These are phyloP conservation scores for Danaus chrysippus DNA, from an alignment of 2,888 invertebrate genomes.

Conservation along the genomic window DNA sequence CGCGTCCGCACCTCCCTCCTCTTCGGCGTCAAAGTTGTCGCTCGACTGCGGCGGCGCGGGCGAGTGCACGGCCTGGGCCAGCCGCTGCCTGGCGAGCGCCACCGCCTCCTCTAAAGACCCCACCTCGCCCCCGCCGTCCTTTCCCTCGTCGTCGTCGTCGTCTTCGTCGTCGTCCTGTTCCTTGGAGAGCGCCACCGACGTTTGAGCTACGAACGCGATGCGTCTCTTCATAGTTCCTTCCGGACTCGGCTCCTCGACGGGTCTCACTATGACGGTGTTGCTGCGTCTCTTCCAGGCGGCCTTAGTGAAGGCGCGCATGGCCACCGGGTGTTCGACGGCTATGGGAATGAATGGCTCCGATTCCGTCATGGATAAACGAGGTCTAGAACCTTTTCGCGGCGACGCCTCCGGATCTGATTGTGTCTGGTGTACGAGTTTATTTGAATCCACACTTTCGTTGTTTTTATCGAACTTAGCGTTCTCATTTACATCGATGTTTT, in stretches of 20 bases:
- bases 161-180: slow-evolving; percentile 75
- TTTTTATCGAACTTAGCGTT: not conserved
- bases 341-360: slow-evolving; percentile 60
- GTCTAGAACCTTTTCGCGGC: not conserved
- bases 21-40: slow-evolving; percentile 64
- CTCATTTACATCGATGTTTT: not conserved
- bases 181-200: slow-evolving; percentile 73
- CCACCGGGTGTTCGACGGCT: slow-evolving; percentile 69
- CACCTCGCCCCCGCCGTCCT: slow-evolving; percentile 60
- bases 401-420: slow-evolving; percentile 1
- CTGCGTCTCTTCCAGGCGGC: slow-evolving; percentile 73
- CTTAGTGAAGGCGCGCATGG: slow-evolving; percentile 75
- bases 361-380: slow-evolving; percentile 24
- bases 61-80: slow-evolving; percentile 53
- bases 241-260: slow-evolving; percentile 68
- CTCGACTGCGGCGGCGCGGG: slow-evolving; percentile 61
- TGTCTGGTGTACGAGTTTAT: not conserved
- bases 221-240: slow-evolving; percentile 70
- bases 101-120: slow-evolving; percentile 77
- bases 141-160: slow-evolving; percentile 55
- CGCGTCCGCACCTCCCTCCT: slow-evolving; percentile 68
- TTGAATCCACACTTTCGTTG: not conserved
- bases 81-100: slow-evolving; percentile 72
- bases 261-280: slow-evolving; percentile 61
- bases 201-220: slow-evolving; percentile 76